Evolutionary conservation across 1,140 invertebrate genomes (phyloP).

Genomic region (Hyposmocoma kahamanoa): DNA sequence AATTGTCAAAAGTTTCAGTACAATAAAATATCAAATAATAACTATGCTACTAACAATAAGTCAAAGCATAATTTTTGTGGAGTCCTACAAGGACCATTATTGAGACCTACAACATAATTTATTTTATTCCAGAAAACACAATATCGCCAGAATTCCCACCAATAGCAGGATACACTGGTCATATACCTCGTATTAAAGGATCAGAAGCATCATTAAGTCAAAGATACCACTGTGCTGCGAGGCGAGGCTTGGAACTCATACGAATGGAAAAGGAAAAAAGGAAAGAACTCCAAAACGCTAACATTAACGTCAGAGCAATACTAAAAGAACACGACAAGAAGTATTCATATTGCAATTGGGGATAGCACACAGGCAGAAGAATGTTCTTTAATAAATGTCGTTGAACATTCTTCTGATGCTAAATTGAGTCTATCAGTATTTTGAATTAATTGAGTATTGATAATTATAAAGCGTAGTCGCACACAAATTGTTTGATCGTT

Average conservation of each 20-base stretch:
- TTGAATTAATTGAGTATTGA: too few relatives aligned
- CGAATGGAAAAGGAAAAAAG: conserved; percentile 74
- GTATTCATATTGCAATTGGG: conserved; percentile 68
- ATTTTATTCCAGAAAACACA: conserved; percentile 73
- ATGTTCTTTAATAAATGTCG: conserved; percentile 69
- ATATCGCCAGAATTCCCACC: conserved; percentile 81
- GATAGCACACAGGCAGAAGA: conserved; percentile 73
- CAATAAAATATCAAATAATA: too few relatives aligned
- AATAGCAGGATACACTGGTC: conserved; percentile 82
- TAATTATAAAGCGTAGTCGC: too few relatives aligned
- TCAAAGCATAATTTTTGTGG: conserved; percentile 6
- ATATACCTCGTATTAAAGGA: conserved; percentile 79
- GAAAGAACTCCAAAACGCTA: conserved; percentile 52
- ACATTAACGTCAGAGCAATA: conserved; percentile 51
- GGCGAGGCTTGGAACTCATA: conserved; percentile 76
- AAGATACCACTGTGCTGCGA: conserved; percentile 79
- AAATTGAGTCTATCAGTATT: too few relatives aligned
- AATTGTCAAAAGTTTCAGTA: too few relatives aligned
- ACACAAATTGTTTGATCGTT: too few relatives aligned
- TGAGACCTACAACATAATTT: not conserved
- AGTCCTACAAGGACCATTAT: not conserved
- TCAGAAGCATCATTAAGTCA: conserved; percentile 79
- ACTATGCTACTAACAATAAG: not conserved
- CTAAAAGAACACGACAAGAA: conserved; percentile 59
- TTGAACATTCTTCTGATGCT: conserved; percentile 57